Base-by-base conservation (phyloP, 2,113 vertebrate species). In the Podiceps cristatus region DNA sequence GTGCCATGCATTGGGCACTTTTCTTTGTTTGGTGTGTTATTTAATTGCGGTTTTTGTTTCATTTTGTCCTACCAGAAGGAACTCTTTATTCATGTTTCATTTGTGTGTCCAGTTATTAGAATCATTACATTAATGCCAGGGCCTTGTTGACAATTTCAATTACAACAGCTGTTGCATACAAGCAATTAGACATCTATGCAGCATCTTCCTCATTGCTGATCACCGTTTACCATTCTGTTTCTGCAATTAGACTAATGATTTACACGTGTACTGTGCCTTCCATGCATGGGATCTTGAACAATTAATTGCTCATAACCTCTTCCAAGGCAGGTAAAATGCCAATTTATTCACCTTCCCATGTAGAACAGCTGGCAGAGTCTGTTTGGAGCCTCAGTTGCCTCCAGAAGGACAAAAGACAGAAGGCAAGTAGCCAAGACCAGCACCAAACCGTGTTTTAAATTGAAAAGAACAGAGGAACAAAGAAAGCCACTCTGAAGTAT, bases 141-240 rank as follows among this genome's bases (percentile, higher is more conserved):
- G 17, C 93, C 88, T 86, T 93, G 82, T 77, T 68, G n/a, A 91
- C 56, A 71, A 77, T 92, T 97, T 96, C 90, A 88, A 82, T 96
- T 88, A 86, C 60, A 97, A 31, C 92, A 97, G 92, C 85, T 96
- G 90, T 62, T 78, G 33, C 44, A 37, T 81, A 72, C 53, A 86
- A 96, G 75, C 53, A 64, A 81, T 96, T 94, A 90, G 75, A 88
- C 33, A 78, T 88, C 79, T 90, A 89, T 10, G 18, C 75, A 88
- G 42, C 62, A 78, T 72, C 82, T 86, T 88, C 44, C 35, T 74
- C 56, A 45, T 58, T 78, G 78, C n/a, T 1, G 45, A 3, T 83
- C 88, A 37, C 50, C 16, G 4, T 88, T 91, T 95, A 56, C 89
- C 55, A 72, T 88, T 92, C 86, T 74, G 47, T 78, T 87, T 25